These are phyloP conservation scores for Sorex fumeus DNA, from an alignment of 2,113 vertebrate species.

Conservation along the genomic window DNA sequence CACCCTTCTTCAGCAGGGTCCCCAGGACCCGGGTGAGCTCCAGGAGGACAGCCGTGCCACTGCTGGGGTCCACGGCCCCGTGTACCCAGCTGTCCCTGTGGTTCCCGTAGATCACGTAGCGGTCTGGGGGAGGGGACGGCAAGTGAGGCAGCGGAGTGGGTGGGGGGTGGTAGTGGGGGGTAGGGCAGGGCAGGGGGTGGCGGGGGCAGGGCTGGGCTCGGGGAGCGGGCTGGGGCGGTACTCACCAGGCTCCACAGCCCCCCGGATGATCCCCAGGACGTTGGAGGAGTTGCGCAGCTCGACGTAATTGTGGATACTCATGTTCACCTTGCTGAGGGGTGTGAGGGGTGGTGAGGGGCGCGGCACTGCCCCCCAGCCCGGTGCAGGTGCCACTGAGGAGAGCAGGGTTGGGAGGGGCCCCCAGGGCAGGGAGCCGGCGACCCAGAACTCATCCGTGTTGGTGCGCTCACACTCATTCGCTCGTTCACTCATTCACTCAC, in stretches of 20 bases:
- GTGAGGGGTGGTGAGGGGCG: not conserved
- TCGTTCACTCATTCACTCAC: too few species aligned
- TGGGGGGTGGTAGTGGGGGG: not conserved
- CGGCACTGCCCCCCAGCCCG: not conserved
- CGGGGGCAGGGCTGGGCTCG: not conserved
- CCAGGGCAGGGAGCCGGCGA: too few species aligned
- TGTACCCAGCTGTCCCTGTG: constrained; percentile 96
- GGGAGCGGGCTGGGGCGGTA: not conserved
- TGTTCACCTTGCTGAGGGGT: constrained; percentile 89
- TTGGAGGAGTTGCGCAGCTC: constrained; percentile 90
- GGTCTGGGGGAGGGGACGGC: constrained; percentile 85
- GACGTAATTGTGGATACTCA: constrained; percentile 89
- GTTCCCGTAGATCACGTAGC: constrained; percentile 95
- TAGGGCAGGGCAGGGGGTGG: not conserved
- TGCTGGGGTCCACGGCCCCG: constrained; percentile 95
- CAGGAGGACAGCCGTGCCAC: constrained; percentile 93
- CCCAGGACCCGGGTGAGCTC: constrained; percentile 93
- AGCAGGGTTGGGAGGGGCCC: not conserved
- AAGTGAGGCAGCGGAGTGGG: not conserved
- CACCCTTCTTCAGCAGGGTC: constrained; percentile 92
- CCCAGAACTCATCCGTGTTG: too few species aligned
- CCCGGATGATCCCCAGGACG: constrained; percentile 94
- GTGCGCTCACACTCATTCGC: too few species aligned
- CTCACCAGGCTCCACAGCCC: constrained; percentile 94
- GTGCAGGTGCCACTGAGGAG: not conserved